Conservation (phyloP, 2,888 invertebrate species). For the Tenthredo distinguenda region DNA sequence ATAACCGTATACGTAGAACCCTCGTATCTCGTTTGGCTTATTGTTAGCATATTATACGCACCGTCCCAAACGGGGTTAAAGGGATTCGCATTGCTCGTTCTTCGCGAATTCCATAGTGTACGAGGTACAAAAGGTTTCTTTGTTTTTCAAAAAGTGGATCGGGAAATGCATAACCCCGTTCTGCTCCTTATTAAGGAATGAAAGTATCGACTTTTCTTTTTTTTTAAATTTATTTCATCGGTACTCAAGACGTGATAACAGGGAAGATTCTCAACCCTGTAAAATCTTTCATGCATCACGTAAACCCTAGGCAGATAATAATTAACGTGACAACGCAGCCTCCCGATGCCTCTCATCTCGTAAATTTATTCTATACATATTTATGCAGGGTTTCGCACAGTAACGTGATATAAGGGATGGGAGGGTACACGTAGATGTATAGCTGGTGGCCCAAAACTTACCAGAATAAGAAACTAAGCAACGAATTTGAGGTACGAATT, state of each 20-base stretch:
- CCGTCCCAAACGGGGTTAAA: slow-evolving; percentile 22
- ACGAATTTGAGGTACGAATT: background rate
- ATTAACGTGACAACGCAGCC: background rate
- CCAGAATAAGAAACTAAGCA: background rate
- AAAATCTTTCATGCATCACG: too few species aligned
- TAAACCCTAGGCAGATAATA: background rate
- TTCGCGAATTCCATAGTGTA: background rate
- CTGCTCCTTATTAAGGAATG: background rate
- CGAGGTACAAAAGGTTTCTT: background rate
- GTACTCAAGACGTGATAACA: too few species aligned
- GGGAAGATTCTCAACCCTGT: too few species aligned
- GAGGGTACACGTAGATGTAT: too few species aligned
- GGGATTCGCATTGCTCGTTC: background rate
- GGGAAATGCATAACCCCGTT: background rate
- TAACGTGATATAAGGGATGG: background rate
- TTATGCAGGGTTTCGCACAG: background rate
- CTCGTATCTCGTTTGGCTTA: slow-evolving; percentile 31
- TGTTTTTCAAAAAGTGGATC: background rate
- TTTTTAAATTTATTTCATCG: too few species aligned
- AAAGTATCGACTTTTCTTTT: background rate
- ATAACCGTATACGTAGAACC: background rate
- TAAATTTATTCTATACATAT: slow-evolving; percentile 32
- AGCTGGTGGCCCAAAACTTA: background rate
- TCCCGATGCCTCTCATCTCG: background rate
- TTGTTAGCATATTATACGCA: slow-evolving; percentile 16